A percentile compares a stretch with the other conserved stretches of the same genome.
phyloP scores from a whole-genome alignment of 2,797 vertebrate species.

The Neomorphus geoffroyi region DNA sequence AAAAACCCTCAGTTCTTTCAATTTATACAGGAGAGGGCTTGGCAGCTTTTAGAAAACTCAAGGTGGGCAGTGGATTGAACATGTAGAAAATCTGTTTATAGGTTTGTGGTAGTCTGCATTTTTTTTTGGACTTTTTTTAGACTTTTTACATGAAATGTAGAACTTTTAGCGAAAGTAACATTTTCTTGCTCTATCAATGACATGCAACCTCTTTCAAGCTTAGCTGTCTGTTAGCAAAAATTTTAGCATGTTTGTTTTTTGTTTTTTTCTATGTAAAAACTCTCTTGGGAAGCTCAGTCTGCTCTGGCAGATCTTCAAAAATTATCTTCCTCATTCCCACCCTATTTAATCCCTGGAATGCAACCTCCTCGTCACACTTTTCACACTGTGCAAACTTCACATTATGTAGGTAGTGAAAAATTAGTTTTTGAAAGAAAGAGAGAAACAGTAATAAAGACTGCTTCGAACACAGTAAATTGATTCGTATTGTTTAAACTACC shows the following conservation, averaged over 20 bases:
- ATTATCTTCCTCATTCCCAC: neutral
- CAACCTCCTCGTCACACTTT: neutral
- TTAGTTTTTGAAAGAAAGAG: neutral
- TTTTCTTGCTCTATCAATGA: neutral
- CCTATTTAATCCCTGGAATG: neutral
- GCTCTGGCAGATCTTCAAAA: neutral
- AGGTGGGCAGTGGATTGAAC: neutral
- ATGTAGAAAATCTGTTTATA: neutral
- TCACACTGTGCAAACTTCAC: rapidly evolving
- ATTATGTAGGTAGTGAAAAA: neutral
- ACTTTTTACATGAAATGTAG: neutral
- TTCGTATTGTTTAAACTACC: neutral
- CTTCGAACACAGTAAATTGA: neutral
- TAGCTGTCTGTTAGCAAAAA: neutral
- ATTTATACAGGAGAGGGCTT: rapidly evolving
- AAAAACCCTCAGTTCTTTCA: neutral
- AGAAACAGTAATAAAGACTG: neutral
- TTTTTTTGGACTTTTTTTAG: neutral
- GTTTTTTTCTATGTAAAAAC: neutral
- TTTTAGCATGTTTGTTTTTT: too few species aligned
- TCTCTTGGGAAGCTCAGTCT: neutral
- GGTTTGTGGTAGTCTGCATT: neutral
- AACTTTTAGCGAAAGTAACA: neutral
- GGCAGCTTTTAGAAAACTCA: neutral
- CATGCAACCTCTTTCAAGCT: neutral